Evolutionary conservation across 1,140 invertebrate species (phyloP).

Genomic region (Ceratina japonica): DNA sequence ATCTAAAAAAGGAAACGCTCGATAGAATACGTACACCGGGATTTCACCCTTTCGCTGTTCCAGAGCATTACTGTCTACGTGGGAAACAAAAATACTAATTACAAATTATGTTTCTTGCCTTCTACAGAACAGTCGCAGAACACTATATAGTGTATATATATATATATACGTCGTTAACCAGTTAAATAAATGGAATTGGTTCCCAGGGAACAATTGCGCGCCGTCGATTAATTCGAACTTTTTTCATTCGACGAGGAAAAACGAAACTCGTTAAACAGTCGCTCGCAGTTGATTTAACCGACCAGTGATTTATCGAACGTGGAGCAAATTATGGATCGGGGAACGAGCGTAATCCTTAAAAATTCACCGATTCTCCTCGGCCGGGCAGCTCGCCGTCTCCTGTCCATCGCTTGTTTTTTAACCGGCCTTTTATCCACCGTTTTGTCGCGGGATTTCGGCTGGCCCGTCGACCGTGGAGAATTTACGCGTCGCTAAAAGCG

Average conservation of each 20-base stretch:
- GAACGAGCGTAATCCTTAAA: slow-evolving; percentile 1
- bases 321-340: not conserved
- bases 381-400: too few relatives aligned
- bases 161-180: too few relatives aligned
- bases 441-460: not conserved
- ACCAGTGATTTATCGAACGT: not conserved
- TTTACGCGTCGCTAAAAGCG: not conserved
- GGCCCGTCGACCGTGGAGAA: not conserved
- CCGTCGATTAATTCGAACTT: not conserved
- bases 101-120: not conserved
- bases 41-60: not conserved
- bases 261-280: not conserved
- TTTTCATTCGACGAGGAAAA: slow-evolving; percentile 1
- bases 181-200: not conserved
- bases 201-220: not conserved
- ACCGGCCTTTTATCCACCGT: not conserved
- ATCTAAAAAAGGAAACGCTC: not conserved
- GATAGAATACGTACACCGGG: not conserved
- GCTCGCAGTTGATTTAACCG: not conserved
- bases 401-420: not conserved
- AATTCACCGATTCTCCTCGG: not conserved
- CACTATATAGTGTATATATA: too few relatives aligned
- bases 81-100: not conserved
- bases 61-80: not conserved
- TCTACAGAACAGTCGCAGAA: not conserved